phyloP scores from a whole-genome alignment of 2,797 vertebrate genomes.

The Pipistrellus nathusii region DNA sequence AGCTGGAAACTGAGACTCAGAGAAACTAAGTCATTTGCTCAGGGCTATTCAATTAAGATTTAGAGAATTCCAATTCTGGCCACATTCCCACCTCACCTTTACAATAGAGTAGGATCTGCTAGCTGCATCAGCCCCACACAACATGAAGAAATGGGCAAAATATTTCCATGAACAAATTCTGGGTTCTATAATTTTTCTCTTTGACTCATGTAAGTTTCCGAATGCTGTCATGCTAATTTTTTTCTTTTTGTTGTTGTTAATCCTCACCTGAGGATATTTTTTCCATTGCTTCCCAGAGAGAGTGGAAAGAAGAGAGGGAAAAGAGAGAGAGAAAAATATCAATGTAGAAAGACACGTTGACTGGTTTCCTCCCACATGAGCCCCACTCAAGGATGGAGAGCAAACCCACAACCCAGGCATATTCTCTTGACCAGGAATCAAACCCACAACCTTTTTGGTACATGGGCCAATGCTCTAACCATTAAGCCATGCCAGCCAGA shows the following conservation, averaged over 20 bases:
- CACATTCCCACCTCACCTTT: not conserved
- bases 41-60: not conserved
- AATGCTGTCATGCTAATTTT: not conserved
- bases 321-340: too few species aligned
- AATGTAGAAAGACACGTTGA: too few species aligned
- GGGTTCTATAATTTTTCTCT: not conserved
- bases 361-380: too few species aligned
- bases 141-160: not conserved
- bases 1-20: not conserved
- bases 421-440: too few species aligned
- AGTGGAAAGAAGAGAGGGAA: too few species aligned
- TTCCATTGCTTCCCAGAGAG: too few species aligned
- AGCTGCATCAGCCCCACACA: accelerated
- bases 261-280: too few species aligned
- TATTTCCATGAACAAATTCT: not conserved
- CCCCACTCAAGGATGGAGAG: too few species aligned
- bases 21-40: not conserved
- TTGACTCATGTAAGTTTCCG: not conserved
- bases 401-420: too few species aligned
- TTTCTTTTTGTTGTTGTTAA: not conserved
- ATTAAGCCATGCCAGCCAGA: too few species aligned
- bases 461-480: too few species aligned
- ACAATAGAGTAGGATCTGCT: not conserved
- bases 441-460: too few species aligned
- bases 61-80: not conserved